Base-by-base conservation (phyloP, 2,113 vertebrate genomes). In the Cheirogaleus medius region DNA sequence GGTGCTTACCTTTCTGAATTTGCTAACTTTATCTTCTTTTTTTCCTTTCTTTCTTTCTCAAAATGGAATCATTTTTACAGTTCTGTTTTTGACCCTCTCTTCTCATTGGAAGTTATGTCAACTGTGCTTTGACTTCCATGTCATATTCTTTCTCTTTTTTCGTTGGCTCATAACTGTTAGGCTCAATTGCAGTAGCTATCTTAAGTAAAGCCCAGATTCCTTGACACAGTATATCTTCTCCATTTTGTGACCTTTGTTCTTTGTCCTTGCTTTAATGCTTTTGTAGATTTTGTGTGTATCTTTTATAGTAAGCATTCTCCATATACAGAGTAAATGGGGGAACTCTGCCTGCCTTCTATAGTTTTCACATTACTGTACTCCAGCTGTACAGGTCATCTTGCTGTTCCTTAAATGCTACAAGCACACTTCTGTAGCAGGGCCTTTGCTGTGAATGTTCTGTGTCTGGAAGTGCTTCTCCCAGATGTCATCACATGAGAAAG, bases 331-430 rank as follows among this genome's bases (percentile, higher is more conserved):
- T 56, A 18, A 66, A 64, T 11, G 54, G 3, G 42, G 10, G 42
- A 60, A 23, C 23, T 17, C 34, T 8, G 17, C 20, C 2, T 1
- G 20, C 39, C 15, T 1, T 0, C 23, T 12, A 1, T 1, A 8
- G 52, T 84, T 18, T 81, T 49, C 4, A 20, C 2, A 29, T 8
- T 52, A 27, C 54, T 83, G 47, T 54, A 69, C 39, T 56, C 14
- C 11, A 21, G 71, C 58, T 4, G 1, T 8, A 20, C 5, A 13
- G 32, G 42, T 21, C 42, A 5, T 52, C 3, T 42, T 52, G 20
- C 44, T 66, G 2, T 47, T 91, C 47, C 93, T 89, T 21, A 68
- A n/a, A 82, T 8, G 21, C 44, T 27, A 27, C 2, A 20, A 4
- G 15, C 52, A 47, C 13, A 13, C n/a, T 39, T 47, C 23, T 44